A percentile compares a stretch with the other conserved stretches of the same genome.
Evolutionary conservation across 2,113 vertebrate genomes (phyloP).

Genomic region (Elachura formosa): DNA sequence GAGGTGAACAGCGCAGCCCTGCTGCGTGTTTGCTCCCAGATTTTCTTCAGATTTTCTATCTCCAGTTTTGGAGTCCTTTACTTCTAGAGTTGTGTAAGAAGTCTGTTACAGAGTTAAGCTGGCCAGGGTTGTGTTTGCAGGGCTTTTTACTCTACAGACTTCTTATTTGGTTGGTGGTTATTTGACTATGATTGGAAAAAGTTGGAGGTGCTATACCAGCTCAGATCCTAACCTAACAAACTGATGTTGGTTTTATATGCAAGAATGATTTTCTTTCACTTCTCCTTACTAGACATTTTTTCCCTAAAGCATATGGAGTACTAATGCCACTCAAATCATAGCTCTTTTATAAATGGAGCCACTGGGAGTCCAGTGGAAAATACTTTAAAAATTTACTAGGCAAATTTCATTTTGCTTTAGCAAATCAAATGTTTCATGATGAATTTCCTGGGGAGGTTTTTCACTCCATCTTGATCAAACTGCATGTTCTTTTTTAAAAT

Average conservation of each 20-base stretch:
- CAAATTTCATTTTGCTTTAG: background rate
- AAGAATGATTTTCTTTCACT: background rate
- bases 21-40: background rate
- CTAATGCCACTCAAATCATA: background rate
- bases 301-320: background rate
- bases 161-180: background rate
- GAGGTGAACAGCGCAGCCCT: accelerated
- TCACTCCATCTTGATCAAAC: background rate
- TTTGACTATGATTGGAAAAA: background rate
- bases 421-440: background rate
- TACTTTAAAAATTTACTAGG: background rate
- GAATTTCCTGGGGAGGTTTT: background rate
- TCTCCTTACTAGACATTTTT: background rate
- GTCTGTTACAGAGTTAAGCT: background rate
- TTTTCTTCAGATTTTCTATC: background rate
- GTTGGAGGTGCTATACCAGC: background rate
- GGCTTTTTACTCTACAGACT: background rate
- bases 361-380: background rate
- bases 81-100: background rate
- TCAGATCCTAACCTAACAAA: background rate
- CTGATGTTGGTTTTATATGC: background rate
- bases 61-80: background rate
- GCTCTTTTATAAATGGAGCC: background rate
- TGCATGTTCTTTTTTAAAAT: background rate
- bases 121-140: background rate